phyloP scores from a whole-genome alignment of 2,797 vertebrate species.

The Orestias chungarensis region DNA sequence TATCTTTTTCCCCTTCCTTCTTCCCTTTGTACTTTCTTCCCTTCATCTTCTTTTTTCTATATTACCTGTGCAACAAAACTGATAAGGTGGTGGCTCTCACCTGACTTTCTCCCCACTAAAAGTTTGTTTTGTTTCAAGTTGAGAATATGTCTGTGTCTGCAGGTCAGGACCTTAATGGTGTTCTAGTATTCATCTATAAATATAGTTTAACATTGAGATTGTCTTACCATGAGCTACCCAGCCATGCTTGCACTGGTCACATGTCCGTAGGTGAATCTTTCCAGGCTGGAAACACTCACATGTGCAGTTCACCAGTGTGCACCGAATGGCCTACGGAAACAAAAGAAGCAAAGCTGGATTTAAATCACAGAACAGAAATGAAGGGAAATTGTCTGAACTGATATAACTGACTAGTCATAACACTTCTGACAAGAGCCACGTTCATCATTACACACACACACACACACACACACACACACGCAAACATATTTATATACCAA shows the following conservation, averaged over 20 bases:
- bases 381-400: neutral
- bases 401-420: too few species aligned
- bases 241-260: slow-evolving; percentile 99
- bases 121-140: slow-evolving; percentile 1
- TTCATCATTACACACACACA: too few species aligned
- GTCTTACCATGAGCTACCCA: slow-evolving; percentile 97
- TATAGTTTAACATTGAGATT: neutral
- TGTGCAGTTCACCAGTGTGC: slow-evolving; percentile 99
- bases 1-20: slow-evolving; percentile 63
- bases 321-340: slow-evolving; percentile 92
- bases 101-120: slow-evolving; percentile 40
- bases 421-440: too few species aligned
- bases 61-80: slow-evolving; percentile 52
- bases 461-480: too few species aligned
- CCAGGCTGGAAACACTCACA: slow-evolving; percentile 99
- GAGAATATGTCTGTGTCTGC: neutral
- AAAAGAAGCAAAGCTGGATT: slow-evolving; percentile 18
- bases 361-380: slow-evolving; percentile 1
- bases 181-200: neutral
- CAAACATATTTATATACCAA: too few species aligned
- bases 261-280: slow-evolving; percentile 98
- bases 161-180: neutral
- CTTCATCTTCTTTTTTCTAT: slow-evolving; percentile 57
- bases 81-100: slow-evolving; percentile 63
- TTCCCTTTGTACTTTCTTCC: slow-evolving; percentile 71